A percentile compares a stretch with the other conserved stretches of the same genome.
Conservation (phyloP, 2,888 invertebrate genomes). For the Torymus texanus region DNA sequence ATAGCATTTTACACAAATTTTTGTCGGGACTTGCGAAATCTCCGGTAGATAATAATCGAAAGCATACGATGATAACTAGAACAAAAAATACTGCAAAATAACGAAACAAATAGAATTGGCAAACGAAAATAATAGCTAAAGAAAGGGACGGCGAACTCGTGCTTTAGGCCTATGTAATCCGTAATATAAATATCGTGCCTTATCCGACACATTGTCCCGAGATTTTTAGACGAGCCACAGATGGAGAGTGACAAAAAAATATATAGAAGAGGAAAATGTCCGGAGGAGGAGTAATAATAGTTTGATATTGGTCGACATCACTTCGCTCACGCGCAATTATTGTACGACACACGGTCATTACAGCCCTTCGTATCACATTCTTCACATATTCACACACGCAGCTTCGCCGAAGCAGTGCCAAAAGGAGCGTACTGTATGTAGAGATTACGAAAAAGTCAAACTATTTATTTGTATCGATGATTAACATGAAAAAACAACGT, state of each 20-base stretch:
- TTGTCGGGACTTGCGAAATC: slow-evolving; percentile 45
- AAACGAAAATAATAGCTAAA: neutral
- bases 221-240: slow-evolving; percentile 51
- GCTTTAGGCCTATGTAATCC: slow-evolving; percentile 60
- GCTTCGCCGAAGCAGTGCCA: slow-evolving; percentile 50
- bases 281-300: neutral
- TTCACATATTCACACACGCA: slow-evolving; percentile 23
- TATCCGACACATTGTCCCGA: slow-evolving; percentile 60
- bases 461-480: slow-evolving; percentile 54
- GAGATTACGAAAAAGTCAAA: slow-evolving; percentile 41
- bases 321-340: neutral
- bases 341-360: neutral
- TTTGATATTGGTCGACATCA: neutral
- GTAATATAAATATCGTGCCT: slow-evolving; percentile 64
- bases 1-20: slow-evolving; percentile 39
- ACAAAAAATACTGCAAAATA: slow-evolving; percentile 1
- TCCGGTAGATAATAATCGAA: neutral
- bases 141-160: slow-evolving; percentile 56
- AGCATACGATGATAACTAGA: no score
- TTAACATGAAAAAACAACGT: slow-evolving; percentile 49
- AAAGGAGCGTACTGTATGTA: slow-evolving; percentile 48
- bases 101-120: slow-evolving; percentile 37
- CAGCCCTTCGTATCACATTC: neutral
- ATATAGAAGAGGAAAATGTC: slow-evolving; percentile 19
- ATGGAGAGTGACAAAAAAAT: slow-evolving; percentile 22